Evolutionary conservation across 2,888 invertebrate genomes (phyloP).

Genomic region (Copidosoma aretas): DNA sequence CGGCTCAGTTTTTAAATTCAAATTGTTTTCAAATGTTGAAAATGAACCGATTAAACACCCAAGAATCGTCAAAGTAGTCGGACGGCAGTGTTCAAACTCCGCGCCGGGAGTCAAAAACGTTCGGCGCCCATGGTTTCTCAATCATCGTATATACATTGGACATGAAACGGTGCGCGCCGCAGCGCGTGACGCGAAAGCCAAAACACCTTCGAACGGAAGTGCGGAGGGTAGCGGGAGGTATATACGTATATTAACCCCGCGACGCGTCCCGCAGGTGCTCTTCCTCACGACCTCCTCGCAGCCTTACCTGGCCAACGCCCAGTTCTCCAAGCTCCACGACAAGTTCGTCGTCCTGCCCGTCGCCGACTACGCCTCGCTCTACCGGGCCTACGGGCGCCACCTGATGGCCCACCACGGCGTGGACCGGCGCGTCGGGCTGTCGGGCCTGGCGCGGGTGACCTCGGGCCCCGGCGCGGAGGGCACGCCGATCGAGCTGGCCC

Average conservation of each 20-base stretch:
- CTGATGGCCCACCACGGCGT: conserved; percentile 70
- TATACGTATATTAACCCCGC: no score
- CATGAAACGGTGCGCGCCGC: no score
- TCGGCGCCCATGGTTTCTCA: no score
- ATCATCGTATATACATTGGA: no score
- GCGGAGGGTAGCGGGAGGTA: neutral
- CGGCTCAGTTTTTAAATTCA: no score
- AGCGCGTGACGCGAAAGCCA: no score
- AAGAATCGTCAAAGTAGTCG: no score
- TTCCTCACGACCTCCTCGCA: conserved; percentile 73
- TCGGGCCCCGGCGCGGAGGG: conserved; percentile 44
- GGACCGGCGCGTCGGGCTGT: conserved; percentile 64
- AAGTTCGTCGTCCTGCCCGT: conserved; percentile 66
- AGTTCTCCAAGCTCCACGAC: conserved; percentile 68
- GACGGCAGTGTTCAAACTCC: no score
- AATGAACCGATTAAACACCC: no score
- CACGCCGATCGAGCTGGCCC: conserved; percentile 64
- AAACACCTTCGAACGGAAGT: no score
- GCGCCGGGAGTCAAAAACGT: no score
- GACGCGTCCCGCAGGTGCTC: conserved; percentile 62
- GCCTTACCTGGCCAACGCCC: conserved; percentile 65
- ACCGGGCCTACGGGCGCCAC: conserved; percentile 65
- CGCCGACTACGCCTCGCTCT: conserved; percentile 69
- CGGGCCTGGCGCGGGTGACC: conserved; percentile 66
- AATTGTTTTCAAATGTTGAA: no score